Base-by-base conservation (phyloP, 2,888 invertebrate genomes). In the Parnassius mnemosyne region DNA sequence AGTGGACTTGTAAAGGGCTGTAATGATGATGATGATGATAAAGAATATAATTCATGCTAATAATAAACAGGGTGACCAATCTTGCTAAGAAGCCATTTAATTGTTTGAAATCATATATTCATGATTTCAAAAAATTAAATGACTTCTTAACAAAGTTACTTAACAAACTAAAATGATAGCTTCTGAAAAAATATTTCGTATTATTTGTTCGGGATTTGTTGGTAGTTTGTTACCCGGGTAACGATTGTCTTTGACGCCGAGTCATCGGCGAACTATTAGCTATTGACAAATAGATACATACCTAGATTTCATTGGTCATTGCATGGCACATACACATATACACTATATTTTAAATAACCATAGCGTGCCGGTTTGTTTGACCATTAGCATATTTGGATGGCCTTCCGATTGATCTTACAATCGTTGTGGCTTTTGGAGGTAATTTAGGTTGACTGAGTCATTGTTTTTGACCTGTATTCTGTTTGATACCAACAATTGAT, bases 201-300 rank as follows among this genome's bases (percentile, higher is more conserved):
- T 51, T 61, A 53, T 60, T 65, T 60, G 53, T 53, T 57, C 46
- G 52, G 62, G 62, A 64, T 81, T 77, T 89, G 88, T 89, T 89
- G 88, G 80, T 72, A 74, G 71, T 72, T 66, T 66, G 89, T 89
- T 71, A 72, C 79, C 87, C 70, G 68, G 87, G 80, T 71, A 73
- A 87, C 85, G 79, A 79, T 83, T 85, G 87, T 89, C 89, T 89
- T 88, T 78, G 76, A 80, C 78, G 78, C 77, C 76, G 81, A 76
- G 72, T 83, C 83, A 82, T 81, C 82, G 83, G 71, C 73, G 66
- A 72, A 73, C 83, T 83, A 88, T 87, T 85, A 87, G 84, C 79
- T 84, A 85, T 87, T 86, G 89, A 89, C 89, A 84, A 82, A 85
- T 83, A 84, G 68, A 59, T 66, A 61, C 52, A 62, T 68, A 69